Percentiles rank a stretch among this genome's conserved stretches.
These are phyloP conservation scores for Melanchra persicariae DNA, from an alignment of 2,888 invertebrate species.

Conservation along the genomic window DNA sequence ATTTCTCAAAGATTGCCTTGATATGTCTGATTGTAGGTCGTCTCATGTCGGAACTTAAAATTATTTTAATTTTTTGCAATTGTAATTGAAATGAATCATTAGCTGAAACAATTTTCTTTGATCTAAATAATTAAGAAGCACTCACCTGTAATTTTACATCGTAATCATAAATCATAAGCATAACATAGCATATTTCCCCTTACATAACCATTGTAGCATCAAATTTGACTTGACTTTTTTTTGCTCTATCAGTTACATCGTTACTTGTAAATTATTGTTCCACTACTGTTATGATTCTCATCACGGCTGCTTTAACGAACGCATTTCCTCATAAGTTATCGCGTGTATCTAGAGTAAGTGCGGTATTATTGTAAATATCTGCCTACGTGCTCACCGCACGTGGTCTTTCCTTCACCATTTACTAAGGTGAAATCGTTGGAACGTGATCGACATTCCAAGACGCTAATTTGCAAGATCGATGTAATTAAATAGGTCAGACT, in stretches of 20 bases:
- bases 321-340: constrained; percentile 44
- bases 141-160: constrained; percentile 9
- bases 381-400: constrained; percentile 51
- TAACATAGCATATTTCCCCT: constrained; percentile 16
- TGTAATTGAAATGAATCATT: neutral
- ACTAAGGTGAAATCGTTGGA: constrained; percentile 57
- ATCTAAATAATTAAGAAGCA: neutral
- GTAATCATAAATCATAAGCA: no score
- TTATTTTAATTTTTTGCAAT: no score
- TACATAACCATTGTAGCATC: constrained; percentile 33
- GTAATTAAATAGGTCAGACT: constrained; percentile 56
- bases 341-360: constrained; percentile 26
- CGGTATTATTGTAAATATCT: constrained; percentile 52
- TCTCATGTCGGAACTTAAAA: constrained; percentile 10
- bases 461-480: constrained; percentile 56
- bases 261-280: constrained; percentile 28
- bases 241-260: constrained; percentile 27
- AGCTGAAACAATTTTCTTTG: neutral
- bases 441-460: constrained; percentile 61
- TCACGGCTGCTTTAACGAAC: constrained; percentile 16
- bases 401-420: constrained; percentile 43
- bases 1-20: constrained; percentile 13
- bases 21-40: constrained; percentile 17
- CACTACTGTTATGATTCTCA: constrained; percentile 16
- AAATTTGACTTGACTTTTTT: constrained; percentile 36